Percentiles rank a stretch among this genome's conserved stretches.
These are phyloP conservation scores for Sphaerodactylus townsendi DNA, from an alignment of 2,113 vertebrate genomes.

Conservation along the genomic window DNA sequence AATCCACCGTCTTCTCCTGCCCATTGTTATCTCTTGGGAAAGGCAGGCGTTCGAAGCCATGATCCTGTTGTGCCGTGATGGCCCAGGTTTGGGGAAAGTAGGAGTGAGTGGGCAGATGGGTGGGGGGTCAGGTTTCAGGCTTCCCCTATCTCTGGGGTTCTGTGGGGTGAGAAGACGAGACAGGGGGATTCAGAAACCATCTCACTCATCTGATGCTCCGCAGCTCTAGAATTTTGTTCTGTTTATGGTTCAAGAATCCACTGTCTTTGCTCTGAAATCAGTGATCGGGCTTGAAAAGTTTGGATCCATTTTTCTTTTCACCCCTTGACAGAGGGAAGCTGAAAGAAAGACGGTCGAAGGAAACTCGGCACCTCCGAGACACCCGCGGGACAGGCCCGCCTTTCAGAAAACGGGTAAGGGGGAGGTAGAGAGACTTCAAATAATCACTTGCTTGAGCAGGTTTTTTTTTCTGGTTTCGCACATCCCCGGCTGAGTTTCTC, in stretches of 20 bases:
- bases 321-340: constrained; percentile 2
- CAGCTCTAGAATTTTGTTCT: not conserved
- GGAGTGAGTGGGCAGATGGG: too few species aligned
- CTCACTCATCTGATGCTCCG: too few species aligned
- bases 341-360: constrained; percentile 21
- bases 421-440: too few species aligned
- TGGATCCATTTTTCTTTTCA: not conserved
- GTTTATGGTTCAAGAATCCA: not conserved
- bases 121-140: not conserved
- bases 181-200: fast-evolving
- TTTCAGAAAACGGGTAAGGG: constrained; percentile 60
- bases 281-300: too few species aligned
- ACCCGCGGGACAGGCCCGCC: constrained; percentile 55
- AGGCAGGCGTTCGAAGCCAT: not conserved
- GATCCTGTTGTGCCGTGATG: not conserved
- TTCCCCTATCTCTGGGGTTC: not conserved
- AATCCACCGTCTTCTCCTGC: not conserved
- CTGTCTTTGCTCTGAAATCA: not conserved
- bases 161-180: not conserved
- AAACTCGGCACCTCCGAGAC: constrained; percentile 24
- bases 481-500: not conserved
- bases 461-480: too few species aligned
- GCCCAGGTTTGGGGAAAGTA: not conserved
- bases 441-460: not conserved
- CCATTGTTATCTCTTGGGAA: not conserved